Percentiles rank a stretch among this genome's conserved stretches.
Conservation (phyloP, 2,888 invertebrate genomes). For the Petrolisthes manimaculis region DNA sequence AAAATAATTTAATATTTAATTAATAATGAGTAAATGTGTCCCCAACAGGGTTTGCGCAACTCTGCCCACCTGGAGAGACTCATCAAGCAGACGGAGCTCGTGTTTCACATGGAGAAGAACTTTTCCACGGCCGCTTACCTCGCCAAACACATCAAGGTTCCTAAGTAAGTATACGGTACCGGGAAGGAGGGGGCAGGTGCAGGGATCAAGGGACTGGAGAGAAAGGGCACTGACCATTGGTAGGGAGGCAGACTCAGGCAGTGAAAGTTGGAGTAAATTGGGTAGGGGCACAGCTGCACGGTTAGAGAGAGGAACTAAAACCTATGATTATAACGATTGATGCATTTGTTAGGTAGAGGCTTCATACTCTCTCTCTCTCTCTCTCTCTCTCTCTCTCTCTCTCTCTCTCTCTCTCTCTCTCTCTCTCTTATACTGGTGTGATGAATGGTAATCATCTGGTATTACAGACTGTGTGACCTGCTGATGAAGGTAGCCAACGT, state of each 20-base stretch:
- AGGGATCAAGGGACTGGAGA: not conserved
- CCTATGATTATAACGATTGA: not conserved
- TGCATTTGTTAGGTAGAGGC: not conserved
- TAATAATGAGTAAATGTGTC: not conserved
- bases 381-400: not conserved
- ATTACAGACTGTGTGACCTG: slow-evolving; percentile 26
- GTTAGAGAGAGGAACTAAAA: too few relatives aligned
- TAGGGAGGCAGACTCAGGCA: not conserved
- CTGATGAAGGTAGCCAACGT: slow-evolving; percentile 42
- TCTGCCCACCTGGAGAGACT: slow-evolving; percentile 75
- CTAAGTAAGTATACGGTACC: slow-evolving; percentile 29
- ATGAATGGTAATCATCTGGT: not conserved
- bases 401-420: not conserved
- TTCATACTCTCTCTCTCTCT: not conserved
- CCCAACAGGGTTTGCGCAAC: slow-evolving; percentile 72
- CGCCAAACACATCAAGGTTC: slow-evolving; percentile 31
- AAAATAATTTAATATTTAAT: not conserved
- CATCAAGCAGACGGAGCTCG: slow-evolving; percentile 73
- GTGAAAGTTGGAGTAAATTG: too few relatives aligned
- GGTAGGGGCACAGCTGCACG: too few relatives aligned
- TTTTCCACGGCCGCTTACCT: slow-evolving; percentile 53
- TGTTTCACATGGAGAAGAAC: slow-evolving; percentile 65
- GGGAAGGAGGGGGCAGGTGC: not conserved
- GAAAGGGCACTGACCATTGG: not conserved
- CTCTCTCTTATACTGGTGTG: not conserved